These are phyloP conservation scores for Sepiola atlantica DNA, from an alignment of 2,888 invertebrate genomes.

Conservation along the genomic window DNA sequence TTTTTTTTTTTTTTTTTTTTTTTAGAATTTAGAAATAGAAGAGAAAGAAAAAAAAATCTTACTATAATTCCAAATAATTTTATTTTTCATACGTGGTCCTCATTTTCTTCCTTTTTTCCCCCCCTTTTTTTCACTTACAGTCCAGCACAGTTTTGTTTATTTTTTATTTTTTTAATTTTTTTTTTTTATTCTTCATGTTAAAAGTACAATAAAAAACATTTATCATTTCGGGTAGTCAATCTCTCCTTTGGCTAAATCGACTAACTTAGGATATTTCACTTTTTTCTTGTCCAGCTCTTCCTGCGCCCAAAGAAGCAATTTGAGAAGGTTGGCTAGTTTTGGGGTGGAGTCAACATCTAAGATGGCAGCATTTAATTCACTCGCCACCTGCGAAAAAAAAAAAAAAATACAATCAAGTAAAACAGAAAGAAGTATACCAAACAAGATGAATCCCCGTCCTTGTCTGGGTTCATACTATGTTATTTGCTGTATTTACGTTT, in stretches of 20 bases:
- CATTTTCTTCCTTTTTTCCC: neutral
- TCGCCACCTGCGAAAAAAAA: slow-evolving; percentile 80
- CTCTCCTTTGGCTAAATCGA: slow-evolving; percentile 82
- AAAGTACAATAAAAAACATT: slow-evolving; percentile 12
- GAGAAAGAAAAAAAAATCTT: neutral
- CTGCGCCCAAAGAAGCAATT: slow-evolving; percentile 96
- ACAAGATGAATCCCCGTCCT: no score
- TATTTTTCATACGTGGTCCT: slow-evolving; percentile 32
- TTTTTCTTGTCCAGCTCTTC: slow-evolving; percentile 94
- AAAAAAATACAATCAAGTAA: neutral
- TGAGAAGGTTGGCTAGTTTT: slow-evolving; percentile 90
- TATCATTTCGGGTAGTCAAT: slow-evolving; percentile 65
- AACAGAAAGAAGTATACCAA: neutral
- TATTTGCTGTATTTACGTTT: no score
- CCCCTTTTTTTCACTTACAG: neutral
- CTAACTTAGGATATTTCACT: slow-evolving; percentile 96
- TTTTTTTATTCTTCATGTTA: neutral
- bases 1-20: no score
- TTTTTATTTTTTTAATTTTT: neutral
- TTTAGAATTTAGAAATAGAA: neutral
- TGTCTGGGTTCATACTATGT: no score
- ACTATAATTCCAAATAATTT: neutral
- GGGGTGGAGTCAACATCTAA: slow-evolving; percentile 91
- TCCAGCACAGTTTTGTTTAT: slow-evolving; percentile 32
- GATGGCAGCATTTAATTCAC: slow-evolving; percentile 98